phyloP scores from a whole-genome alignment of 2,113 vertebrate genomes.

The Microtus pennsylvanicus region DNA sequence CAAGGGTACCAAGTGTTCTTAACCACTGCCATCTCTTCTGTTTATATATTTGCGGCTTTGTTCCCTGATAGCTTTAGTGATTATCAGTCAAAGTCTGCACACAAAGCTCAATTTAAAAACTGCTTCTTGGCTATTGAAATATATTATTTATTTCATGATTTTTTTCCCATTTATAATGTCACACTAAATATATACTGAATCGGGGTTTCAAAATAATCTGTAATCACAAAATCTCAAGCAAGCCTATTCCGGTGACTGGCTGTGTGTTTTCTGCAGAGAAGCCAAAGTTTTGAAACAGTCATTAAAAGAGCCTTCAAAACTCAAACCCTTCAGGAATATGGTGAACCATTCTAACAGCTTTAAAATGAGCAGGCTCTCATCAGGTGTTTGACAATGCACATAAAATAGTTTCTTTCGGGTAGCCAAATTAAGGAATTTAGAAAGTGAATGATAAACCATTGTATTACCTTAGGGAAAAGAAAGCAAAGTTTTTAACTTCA shows the following conservation, averaged over 20 bases:
- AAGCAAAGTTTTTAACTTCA: conserved; percentile 51
- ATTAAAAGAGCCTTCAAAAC: conserved; percentile 46
- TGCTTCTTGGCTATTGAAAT: neutral
- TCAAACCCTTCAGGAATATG: conserved; percentile 51
- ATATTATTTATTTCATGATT: neutral
- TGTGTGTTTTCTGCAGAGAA: conserved; percentile 30
- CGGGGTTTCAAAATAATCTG: neutral
- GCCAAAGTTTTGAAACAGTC: conserved; percentile 43
- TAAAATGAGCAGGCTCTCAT: conserved; percentile 42
- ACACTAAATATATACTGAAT: neutral
- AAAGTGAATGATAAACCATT: conserved; percentile 60
- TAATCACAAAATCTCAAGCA: neutral
- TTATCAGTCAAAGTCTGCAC: neutral
- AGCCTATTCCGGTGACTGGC: neutral
- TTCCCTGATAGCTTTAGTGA: neutral
- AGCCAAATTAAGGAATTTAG: conserved; percentile 67
- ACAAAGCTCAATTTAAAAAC: neutral
- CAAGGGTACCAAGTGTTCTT: neutral
- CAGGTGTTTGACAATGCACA: conserved; percentile 53
- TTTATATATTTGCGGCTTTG: neutral
- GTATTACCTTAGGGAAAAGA: conserved; percentile 59
- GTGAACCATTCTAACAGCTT: conserved; percentile 2
- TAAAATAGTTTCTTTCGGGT: conserved; percentile 34
- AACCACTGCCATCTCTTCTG: too few species aligned
- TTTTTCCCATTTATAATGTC: neutral